A percentile compares a stretch with the other conserved stretches of the same genome.
Evolutionary conservation across 92 coral and sea anemone species (phyloP).

Genomic region (Parazoanthus atlanticus): DNA sequence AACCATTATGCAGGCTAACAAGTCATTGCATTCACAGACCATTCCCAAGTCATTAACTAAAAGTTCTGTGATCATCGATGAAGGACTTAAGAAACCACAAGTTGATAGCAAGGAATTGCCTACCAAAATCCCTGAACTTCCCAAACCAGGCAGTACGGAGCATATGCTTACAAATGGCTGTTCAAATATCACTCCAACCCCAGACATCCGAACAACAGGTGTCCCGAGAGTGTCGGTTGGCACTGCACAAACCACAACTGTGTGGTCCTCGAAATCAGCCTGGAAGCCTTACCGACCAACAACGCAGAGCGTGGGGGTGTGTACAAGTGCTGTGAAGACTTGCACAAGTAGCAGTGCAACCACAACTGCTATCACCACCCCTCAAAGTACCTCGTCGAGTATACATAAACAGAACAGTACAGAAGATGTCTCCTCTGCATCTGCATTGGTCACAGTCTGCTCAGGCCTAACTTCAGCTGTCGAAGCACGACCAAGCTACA

Average conservation of each 20-base stretch:
- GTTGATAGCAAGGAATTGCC: conserved; percentile 4
- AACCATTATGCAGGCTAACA: conserved; percentile 92
- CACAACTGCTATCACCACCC: conserved; percentile 31
- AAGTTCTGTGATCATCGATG: conserved; percentile 54
- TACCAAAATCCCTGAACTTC: neutral
- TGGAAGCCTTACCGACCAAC: conserved; percentile 86
- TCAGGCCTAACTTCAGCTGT: neutral
- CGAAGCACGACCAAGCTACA: conserved; percentile 31
- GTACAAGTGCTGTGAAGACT: conserved; percentile 83
- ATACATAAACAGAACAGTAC: neutral
- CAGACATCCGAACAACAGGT: conserved; percentile 22
- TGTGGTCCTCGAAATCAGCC: conserved; percentile 67
- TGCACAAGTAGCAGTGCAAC: conserved; percentile 59
- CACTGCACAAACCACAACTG: conserved; percentile 50
- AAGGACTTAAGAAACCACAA: conserved; percentile 56
- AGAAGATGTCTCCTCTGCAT: neutral
- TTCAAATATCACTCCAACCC: conserved; percentile 8
- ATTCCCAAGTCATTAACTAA: conserved; percentile 41
- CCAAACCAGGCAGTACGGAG: conserved; percentile 23
- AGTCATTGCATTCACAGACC: conserved; percentile 30
- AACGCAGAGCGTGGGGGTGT: conserved; percentile 79
- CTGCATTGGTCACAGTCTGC: neutral
- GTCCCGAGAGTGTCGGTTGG: conserved; percentile 17
- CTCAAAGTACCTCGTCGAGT: neutral
- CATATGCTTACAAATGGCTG: conserved; percentile 26